Base-by-base conservation (phyloP, 2,113 vertebrate species). In the Crotalus viridis region DNA sequence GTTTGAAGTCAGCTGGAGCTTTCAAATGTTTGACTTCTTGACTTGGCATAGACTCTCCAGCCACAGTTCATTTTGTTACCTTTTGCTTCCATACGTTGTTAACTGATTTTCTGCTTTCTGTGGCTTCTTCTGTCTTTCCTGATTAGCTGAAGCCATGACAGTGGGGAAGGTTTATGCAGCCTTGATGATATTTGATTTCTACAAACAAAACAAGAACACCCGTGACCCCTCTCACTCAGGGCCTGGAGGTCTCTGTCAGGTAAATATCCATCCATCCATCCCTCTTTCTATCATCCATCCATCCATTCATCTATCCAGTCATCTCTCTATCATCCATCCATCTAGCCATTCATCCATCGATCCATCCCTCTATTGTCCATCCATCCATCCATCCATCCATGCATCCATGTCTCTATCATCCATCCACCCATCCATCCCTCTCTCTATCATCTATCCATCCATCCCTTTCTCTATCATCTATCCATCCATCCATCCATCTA, bases 101-200 rank as follows among this genome's bases (percentile, higher is more conserved):
- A 0, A 0, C 2, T 19, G 56, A 9, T 6, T 85, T n/a, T 88
- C 28, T 39, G 7, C 54, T 10, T 10, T 56, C 56, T 19, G 26
- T 64, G 57, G 91, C 89, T 10, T 51, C 89, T 85, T 51, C 8
- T 64, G 26, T 64, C 61, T 69, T 39, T 7, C 69, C 33, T 21
- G 17, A 81, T 81, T 96, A 99, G 99, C 98, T 1, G 99, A 99
- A 90, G 99, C 99, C 96, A 98, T 99, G 97, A 99, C 99, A 0
- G 99, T 99, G 93, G 99, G 99, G 85, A 99, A 99, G 95, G 99
- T 99, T 85, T 99, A 99, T 0, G 99, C 99, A 0, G 99, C 99
- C 0, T 98, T 99, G 92, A 99, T 99, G 99, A 99, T 99, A 96
- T 99, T 99, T 0, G 99, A 99, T 97, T 99, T 99, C 98, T 99